Conservation (phyloP, 1,140 invertebrate species). For the Contarinia nasturtii region DNA sequence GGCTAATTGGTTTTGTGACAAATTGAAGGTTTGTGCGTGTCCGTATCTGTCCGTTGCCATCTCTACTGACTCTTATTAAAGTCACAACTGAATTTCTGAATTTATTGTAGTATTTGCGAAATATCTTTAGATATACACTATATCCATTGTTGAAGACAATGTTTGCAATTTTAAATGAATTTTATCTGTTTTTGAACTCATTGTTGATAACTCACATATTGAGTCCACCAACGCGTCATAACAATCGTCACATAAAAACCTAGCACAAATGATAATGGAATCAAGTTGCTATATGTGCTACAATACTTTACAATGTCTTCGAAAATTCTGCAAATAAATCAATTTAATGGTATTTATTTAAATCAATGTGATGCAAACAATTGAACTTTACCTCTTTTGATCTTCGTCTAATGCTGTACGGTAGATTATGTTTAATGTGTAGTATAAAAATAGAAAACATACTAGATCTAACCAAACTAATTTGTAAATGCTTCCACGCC, state of each 20-base stretch:
- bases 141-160: too few relatives aligned
- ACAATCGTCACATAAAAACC: conserved; percentile 88
- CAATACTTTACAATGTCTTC: conserved; percentile 62
- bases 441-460: conserved; percentile 65
- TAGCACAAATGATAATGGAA: conserved; percentile 69
- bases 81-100: too few relatives aligned
- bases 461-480: conserved; percentile 82
- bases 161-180: too few relatives aligned
- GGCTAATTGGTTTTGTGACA: too few relatives aligned
- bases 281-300: conserved; percentile 54
- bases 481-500: conserved; percentile 93
- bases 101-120: too few relatives aligned
- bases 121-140: too few relatives aligned
- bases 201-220: conserved; percentile 35
- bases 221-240: conserved; percentile 84
- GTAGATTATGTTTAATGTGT: conserved; percentile 67
- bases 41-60: too few relatives aligned
- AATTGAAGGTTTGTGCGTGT: too few relatives aligned
- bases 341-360: background rate
- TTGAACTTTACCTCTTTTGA: conserved; percentile 52
- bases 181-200: conserved; percentile 13
- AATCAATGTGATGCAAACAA: background rate
- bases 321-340: conserved; percentile 33
- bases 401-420: conserved; percentile 49
- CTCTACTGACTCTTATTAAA: too few relatives aligned